A percentile compares a stretch with the other conserved stretches of the same genome.
These are phyloP conservation scores for Corticium candelabrum DNA, from an alignment of 37 sponge, comb jelly and placozoan species.

Conservation along the genomic window DNA sequence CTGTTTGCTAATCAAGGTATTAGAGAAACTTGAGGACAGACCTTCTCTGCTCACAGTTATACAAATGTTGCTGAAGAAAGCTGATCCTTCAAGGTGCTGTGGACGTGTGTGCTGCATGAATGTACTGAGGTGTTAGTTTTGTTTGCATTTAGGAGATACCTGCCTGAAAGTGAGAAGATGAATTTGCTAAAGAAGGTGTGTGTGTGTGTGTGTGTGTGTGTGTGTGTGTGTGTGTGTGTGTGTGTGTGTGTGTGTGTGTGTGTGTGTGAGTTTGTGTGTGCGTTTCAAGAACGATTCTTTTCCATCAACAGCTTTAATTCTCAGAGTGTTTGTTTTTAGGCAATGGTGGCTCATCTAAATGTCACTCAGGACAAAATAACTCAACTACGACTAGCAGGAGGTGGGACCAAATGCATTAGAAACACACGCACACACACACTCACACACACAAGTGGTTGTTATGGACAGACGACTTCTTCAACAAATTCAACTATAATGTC, in stretches of 20 bases:
- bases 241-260: slow-evolving; percentile 24
- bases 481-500: too few species aligned
- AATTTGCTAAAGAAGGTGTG: too few species aligned
- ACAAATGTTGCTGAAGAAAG: neutral
- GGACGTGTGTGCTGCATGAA: neutral
- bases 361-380: too few species aligned
- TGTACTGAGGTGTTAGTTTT: neutral
- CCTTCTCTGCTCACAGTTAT: neutral
- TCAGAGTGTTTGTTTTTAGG: too few species aligned
- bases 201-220: slow-evolving; percentile 18
- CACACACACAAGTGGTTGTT: too few species aligned
- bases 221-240: slow-evolving; percentile 15
- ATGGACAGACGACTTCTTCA: too few species aligned
- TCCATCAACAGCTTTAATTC: too few species aligned
- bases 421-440: too few species aligned
- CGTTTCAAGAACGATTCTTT: neutral
- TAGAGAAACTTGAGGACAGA: neutral
- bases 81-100: neutral
- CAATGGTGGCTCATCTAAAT: too few species aligned
- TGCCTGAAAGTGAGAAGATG: neutral
- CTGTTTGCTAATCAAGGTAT: neutral
- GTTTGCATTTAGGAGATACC: neutral
- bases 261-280: too few species aligned
- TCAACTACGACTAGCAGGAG: too few species aligned
- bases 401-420: too few species aligned